Evolutionary conservation across 1,140 invertebrate species (phyloP), one percentile per base, ranked within the genome.

Genomic region (Drosophila takahashii): DNA sequence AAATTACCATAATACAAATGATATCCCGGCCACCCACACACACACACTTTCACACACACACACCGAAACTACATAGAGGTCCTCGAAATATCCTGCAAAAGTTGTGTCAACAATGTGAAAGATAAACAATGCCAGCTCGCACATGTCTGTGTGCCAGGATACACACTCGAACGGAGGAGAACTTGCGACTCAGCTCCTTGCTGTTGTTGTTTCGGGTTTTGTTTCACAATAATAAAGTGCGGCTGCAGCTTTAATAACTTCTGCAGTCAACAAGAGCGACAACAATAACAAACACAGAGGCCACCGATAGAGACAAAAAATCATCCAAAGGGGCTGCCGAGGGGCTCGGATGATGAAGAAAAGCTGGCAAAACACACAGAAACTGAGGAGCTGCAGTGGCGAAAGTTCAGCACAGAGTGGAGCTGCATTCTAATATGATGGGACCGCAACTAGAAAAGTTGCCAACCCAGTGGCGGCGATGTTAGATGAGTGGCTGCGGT

Each of bases 231-330:
- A 89, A 89, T 87, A 89, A 79, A 87, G 83, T 87, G 84, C 64
- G 79, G 79, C 77, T 79, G 77, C 66, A 89, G 79, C 84, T 89
- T 87, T 89, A 87, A 89, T 89, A 89, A 87, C 79, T 87, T 89
- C 59, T 58, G 76, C 75, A 53, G 57, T 70, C 71, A 86, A 70
- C 62, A 77, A 70, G 57, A 83, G 48, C 71, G 47, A 44, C 77
- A 80, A 73, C 71, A 85, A 71, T 48, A 71, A 71, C 67, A 70
- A 51, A 57, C 48, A 47, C 76, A 76, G 45, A 69, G 58, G 22
- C 41, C 9, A 16, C 42, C 66, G 58, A 83, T 87, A 62, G 59
- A 71, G 60, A 76, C 56, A 74, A 70, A 69, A 44, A 52, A 42
- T 16, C 15, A 5, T 16, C 54, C 48, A 60, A 56, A 60, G 26